These are phyloP conservation scores for Sinohyriopsis cumingii DNA, from an alignment of 2,888 invertebrate species.

Conservation along the genomic window DNA sequence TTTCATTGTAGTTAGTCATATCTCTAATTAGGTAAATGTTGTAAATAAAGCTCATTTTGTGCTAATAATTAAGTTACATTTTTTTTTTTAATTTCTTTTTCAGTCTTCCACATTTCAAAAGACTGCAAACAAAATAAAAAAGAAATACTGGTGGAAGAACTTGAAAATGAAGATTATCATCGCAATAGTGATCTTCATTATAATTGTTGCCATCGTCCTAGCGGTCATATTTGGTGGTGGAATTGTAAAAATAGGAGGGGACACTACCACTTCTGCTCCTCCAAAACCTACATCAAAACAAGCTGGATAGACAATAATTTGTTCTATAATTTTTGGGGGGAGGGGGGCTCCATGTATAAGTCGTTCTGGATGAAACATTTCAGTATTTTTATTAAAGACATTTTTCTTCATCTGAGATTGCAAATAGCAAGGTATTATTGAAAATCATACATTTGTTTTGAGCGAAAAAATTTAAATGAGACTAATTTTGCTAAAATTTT, in stretches of 20 bases:
- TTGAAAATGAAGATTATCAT: conserved; percentile 69
- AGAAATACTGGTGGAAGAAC: conserved; percentile 71
- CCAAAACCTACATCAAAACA: neutral
- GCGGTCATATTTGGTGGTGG: conserved; percentile 66
- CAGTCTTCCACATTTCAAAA: conserved; percentile 68
- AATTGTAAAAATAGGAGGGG: conserved; percentile 43
- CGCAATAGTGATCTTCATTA: conserved; percentile 54
- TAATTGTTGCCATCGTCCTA: conserved; percentile 63
- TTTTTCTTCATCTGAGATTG: no score
- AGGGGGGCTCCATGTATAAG: no score
- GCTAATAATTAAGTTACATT: neutral
- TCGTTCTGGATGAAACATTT: no score
- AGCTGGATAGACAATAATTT: no score
- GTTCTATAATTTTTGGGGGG: no score
- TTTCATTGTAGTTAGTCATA: neutral
- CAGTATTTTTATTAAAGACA: no score
- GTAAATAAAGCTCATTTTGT: neutral
- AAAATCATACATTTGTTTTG: no score
- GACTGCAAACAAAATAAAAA: conserved; percentile 63
- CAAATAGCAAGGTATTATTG: no score
- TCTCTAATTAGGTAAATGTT: neutral
- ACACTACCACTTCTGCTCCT: conserved; percentile 20
- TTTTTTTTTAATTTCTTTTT: conserved; percentile 9
- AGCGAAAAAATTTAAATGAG: no score
- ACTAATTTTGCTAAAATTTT: no score